phyloP scores from a whole-genome alignment of 2,888 invertebrate species.

The Mesodorylaimus sp. region DNA sequence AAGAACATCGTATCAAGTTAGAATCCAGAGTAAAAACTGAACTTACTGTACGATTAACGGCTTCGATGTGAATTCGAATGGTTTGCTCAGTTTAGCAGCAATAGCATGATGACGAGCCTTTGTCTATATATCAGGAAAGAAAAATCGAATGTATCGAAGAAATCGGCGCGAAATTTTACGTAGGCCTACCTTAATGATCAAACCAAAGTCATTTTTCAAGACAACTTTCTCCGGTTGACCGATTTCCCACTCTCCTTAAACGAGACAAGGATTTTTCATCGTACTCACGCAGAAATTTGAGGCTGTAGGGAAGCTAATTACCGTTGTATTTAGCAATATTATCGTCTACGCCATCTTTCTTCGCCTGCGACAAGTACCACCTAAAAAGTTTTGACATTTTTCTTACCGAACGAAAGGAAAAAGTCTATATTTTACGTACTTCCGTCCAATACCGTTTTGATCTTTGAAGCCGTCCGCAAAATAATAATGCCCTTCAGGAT shows the following conservation, averaged over 20 bases:
- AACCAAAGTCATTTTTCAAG: conserved; percentile 61
- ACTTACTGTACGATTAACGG: conserved; percentile 68
- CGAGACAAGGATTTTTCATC: background rate
- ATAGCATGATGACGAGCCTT: conserved; percentile 94
- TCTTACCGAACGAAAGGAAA: background rate
- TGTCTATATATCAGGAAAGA: conserved; percentile 36
- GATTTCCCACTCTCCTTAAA: conserved; percentile 45
- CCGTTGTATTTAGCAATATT: conserved; percentile 88
- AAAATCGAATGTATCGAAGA: background rate
- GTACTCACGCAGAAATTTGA: background rate
- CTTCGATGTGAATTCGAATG: conserved; percentile 62
- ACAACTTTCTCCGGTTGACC: conserved; percentile 57
- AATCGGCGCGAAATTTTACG: too few relatives aligned
- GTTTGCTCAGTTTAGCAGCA: conserved; percentile 52
- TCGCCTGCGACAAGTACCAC: conserved; percentile 75
- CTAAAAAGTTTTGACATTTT: conserved; percentile 28
- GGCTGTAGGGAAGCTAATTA: conserved; percentile 18
- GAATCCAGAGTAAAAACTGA: background rate
- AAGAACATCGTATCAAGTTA: background rate
- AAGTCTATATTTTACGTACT: conserved; percentile 15
- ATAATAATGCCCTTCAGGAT: conserved; percentile 42
- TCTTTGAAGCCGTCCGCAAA: conserved; percentile 68
- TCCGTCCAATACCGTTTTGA: conserved; percentile 47
- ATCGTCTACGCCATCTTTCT: conserved; percentile 65
- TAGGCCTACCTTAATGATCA: conserved; percentile 50